A percentile compares a stretch with the other conserved stretches of the same genome.
Evolutionary conservation across 2,888 invertebrate genomes (phyloP).

Genomic region (Willowsia nigromaculata): DNA sequence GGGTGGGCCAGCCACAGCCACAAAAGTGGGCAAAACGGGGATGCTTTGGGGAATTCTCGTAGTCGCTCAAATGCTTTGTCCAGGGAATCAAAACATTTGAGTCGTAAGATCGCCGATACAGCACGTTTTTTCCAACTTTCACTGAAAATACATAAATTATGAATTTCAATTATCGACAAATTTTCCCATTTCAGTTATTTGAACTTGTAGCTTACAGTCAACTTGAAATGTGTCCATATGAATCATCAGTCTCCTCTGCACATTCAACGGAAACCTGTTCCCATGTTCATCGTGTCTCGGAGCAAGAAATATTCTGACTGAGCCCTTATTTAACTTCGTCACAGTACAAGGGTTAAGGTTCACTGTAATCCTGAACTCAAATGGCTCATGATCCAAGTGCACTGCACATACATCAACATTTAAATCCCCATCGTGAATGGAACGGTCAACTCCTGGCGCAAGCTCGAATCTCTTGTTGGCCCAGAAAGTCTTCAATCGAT

Average conservation of each 20-base stretch:
- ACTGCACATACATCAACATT: slow-evolving; percentile 65
- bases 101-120: slow-evolving; percentile 44
- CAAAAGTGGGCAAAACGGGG: slow-evolving; percentile 46
- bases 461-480: slow-evolving; percentile 10
- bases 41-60: slow-evolving; percentile 11
- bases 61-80: background rate
- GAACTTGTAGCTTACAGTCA: slow-evolving; percentile 39
- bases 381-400: slow-evolving; percentile 71
- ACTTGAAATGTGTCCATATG: slow-evolving; percentile 69
- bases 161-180: background rate
- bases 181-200: background rate
- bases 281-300: slow-evolving; percentile 61
- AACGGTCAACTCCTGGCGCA: slow-evolving; percentile 55
- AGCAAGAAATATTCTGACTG: slow-evolving; percentile 65
- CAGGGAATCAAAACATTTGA: slow-evolving; percentile 52
- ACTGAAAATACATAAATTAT: background rate
- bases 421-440: slow-evolving; percentile 49
- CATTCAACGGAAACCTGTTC: slow-evolving; percentile 16
- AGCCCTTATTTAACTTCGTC: slow-evolving; percentile 44
- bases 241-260: slow-evolving; percentile 63
- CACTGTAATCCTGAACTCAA: slow-evolving; percentile 63
- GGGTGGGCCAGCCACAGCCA: slow-evolving; percentile 81
- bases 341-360: slow-evolving; percentile 52
- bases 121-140: slow-evolving; percentile 53
- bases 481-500: slow-evolving; percentile 68